Conservation (phyloP, 2,888 invertebrate genomes). For the Drosophila merina region DNA sequence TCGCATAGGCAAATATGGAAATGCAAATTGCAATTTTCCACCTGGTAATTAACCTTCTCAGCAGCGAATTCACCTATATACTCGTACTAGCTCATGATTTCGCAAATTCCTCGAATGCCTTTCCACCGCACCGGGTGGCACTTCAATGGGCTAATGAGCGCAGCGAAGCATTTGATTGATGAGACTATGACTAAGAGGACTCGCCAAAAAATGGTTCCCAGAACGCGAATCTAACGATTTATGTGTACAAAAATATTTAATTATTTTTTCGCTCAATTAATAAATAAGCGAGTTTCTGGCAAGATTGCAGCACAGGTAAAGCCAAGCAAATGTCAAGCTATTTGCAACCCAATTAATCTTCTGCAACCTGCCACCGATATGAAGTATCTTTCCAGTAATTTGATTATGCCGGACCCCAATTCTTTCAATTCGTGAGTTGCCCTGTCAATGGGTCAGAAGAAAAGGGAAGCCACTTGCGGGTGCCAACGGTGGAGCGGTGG, state of each 20-base stretch:
- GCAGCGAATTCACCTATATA: neutral
- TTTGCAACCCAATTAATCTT: slow-evolving; percentile 49
- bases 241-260: slow-evolving; percentile 35
- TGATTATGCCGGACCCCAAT: slow-evolving; percentile 26
- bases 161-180: slow-evolving; percentile 24
- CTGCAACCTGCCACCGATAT: slow-evolving; percentile 16
- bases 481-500: neutral
- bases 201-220: slow-evolving; percentile 25
- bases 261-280: slow-evolving; percentile 32
- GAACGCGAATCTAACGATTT: slow-evolving; percentile 24
- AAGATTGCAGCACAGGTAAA: slow-evolving; percentile 26
- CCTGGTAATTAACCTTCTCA: slow-evolving; percentile 36
- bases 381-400: slow-evolving; percentile 52
- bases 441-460: slow-evolving; percentile 75
- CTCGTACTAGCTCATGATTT: neutral
- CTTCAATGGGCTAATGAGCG: slow-evolving; percentile 31
- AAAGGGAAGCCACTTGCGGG: neutral
- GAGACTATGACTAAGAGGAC: slow-evolving; percentile 7
- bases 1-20: slow-evolving; percentile 17
- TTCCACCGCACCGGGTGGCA: neutral
- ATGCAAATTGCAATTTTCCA: slow-evolving; percentile 37
- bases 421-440: slow-evolving; percentile 64
- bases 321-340: slow-evolving; percentile 43
- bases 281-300: slow-evolving; percentile 39
- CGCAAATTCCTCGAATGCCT: slow-evolving; percentile 1